Conservation (phyloP, 2,797 vertebrate genomes). For the Melanotaenia pygmaea region DNA sequence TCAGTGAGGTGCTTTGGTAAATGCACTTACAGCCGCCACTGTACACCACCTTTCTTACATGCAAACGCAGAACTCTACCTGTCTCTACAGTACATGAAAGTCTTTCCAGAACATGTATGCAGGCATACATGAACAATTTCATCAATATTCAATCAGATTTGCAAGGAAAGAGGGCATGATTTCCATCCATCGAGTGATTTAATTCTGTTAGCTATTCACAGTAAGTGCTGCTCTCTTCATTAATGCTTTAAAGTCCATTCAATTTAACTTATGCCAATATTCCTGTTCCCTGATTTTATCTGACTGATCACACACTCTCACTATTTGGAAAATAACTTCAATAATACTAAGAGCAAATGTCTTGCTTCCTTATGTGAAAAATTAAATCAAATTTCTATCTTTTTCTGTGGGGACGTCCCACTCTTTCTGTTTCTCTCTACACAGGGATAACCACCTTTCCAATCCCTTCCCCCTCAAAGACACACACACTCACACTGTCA, state of each 20-base stretch:
- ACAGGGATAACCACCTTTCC: slow-evolving; percentile 67
- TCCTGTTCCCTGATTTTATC: slow-evolving; percentile 39
- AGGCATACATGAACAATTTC: background rate
- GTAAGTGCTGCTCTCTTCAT: slow-evolving; percentile 47
- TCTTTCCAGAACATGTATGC: background rate
- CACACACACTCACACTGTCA: slow-evolving; percentile 73
- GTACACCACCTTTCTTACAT: background rate
- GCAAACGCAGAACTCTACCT: background rate
- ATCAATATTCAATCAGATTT: slow-evolving; percentile 4
- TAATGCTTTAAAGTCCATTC: slow-evolving; percentile 46
- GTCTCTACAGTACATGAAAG: slow-evolving; percentile 1
- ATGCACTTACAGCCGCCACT: slow-evolving; percentile 3
- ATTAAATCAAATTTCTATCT: slow-evolving; percentile 39
- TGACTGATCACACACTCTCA: slow-evolving; percentile 12
- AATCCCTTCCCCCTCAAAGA: slow-evolving; percentile 70
- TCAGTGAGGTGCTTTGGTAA: background rate
- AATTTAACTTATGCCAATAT: slow-evolving; percentile 34
- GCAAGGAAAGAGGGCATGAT: slow-evolving; percentile 12
- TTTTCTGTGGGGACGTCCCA: slow-evolving; percentile 32
- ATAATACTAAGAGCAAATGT: slow-evolving; percentile 23
- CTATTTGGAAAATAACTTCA: slow-evolving; percentile 17
- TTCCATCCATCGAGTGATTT: slow-evolving; percentile 32
- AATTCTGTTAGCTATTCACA: slow-evolving; percentile 35
- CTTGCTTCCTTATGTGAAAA: slow-evolving; percentile 48
- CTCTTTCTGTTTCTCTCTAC: slow-evolving; percentile 52